Percentiles rank a stretch among this genome's conserved stretches.
These are phyloP conservation scores for Elysia chlorotica DNA, from an alignment of 1,140 invertebrate genomes.

Conservation along the genomic window DNA sequence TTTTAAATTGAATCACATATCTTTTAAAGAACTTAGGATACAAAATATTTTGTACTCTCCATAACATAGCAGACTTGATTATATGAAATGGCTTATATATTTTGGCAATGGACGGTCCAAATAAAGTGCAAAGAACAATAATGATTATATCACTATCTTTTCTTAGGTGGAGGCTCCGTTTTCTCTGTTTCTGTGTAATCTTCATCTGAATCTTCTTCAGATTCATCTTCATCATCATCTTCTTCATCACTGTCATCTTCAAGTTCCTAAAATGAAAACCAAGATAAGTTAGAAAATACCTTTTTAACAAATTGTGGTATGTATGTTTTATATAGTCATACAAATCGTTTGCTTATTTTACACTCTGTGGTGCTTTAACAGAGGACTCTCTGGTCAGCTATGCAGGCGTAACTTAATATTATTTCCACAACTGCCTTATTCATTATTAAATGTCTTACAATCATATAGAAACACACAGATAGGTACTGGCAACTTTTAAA, in stretches of 20 bases:
- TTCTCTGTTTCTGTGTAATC: conserved; percentile 34
- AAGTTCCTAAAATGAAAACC: conserved; percentile 31
- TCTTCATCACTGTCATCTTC: conserved; percentile 47
- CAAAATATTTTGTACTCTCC: too few relatives aligned
- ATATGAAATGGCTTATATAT: too few relatives aligned
- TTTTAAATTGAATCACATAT: too few relatives aligned
- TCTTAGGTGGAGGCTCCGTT: neutral
- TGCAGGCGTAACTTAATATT: neutral
- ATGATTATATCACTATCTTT: too few relatives aligned
- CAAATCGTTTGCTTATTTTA: neutral
- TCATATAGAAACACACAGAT: too few relatives aligned
- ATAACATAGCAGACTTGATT: too few relatives aligned
- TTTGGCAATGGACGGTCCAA: too few relatives aligned
- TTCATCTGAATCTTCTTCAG: conserved; percentile 40
- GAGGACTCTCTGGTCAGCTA: neutral
- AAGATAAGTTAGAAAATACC: neutral
- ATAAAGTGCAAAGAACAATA: too few relatives aligned
- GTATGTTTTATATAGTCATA: neutral
- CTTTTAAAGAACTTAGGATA: too few relatives aligned
- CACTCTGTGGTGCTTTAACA: too few relatives aligned
- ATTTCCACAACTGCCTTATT: neutral
- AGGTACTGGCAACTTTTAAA: too few relatives aligned
- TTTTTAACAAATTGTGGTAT: neutral
- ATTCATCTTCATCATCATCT: conserved; percentile 47
- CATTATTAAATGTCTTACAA: neutral